These are phyloP conservation scores for Forbesichthys papilliferus DNA, from an alignment of 2,113 vertebrate species.

Conservation along the genomic window DNA sequence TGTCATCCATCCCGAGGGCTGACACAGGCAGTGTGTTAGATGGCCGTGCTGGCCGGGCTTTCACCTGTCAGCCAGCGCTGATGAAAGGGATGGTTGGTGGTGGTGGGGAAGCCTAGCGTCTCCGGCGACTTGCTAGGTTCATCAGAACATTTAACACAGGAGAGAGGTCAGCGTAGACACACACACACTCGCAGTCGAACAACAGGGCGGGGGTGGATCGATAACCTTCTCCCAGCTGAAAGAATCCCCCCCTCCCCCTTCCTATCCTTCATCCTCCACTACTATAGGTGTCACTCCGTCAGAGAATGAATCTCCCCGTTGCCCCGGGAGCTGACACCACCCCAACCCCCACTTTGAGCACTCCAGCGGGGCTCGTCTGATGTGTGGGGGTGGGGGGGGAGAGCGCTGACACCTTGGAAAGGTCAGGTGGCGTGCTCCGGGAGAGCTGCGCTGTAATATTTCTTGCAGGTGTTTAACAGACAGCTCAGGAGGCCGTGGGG, in stretches of 20 bases:
- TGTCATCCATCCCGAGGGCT: conserved; percentile 67
- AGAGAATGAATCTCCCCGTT: conserved; percentile 40
- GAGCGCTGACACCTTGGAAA: conserved; percentile 70
- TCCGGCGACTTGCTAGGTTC: conserved; percentile 51
- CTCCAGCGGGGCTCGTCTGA: conserved; percentile 68
- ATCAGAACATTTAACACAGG: conserved; percentile 48
- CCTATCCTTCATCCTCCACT: conserved; percentile 53
- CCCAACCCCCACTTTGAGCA: no score
- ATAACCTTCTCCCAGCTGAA: conserved; percentile 61
- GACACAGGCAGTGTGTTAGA: conserved; percentile 66
- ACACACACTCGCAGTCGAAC: neutral
- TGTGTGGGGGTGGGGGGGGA: conserved; percentile 42
- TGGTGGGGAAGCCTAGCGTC: conserved; percentile 30
- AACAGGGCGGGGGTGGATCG: conserved; percentile 66
- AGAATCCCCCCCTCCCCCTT: conserved; percentile 44
- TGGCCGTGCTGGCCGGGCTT: conserved; percentile 50
- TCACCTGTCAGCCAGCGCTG: conserved; percentile 61
- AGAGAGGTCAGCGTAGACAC: conserved; percentile 50
- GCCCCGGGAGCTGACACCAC: conserved; percentile 27
- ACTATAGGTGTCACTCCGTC: conserved; percentile 70
- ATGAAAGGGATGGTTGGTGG: conserved; percentile 31
- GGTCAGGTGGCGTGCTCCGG: conserved; percentile 67
- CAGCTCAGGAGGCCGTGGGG: conserved; percentile 57
- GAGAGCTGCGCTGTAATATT: conserved; percentile 68
- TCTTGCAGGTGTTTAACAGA: conserved; percentile 76